Evolutionary conservation across 2,888 invertebrate genomes (phyloP).

Genomic region (Leptinotarsa juncta): DNA sequence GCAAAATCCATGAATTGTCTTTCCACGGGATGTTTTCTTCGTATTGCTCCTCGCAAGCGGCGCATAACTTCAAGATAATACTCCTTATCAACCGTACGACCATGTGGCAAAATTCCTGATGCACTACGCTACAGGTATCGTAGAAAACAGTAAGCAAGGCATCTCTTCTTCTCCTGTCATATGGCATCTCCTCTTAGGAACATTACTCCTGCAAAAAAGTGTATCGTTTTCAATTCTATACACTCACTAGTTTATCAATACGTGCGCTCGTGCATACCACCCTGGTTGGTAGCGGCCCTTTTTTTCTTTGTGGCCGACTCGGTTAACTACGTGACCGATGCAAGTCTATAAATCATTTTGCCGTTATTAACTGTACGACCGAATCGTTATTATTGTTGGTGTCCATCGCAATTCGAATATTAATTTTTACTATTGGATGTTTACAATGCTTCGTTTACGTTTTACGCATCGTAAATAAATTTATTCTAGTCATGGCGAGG

Average conservation of each 20-base stretch:
- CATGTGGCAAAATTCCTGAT: no score
- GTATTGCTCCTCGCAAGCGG: no score
- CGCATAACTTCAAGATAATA: no score
- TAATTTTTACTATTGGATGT: slow-evolving; percentile 24
- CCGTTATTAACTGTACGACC: slow-evolving; percentile 27
- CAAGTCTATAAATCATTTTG: slow-evolving; percentile 9
- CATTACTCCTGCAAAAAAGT: no score
- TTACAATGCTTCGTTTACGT: slow-evolving; percentile 14
- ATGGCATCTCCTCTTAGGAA: no score
- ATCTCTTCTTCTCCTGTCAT: no score
- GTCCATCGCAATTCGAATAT: slow-evolving; percentile 26
- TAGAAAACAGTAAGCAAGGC: no score
- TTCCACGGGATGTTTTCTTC: no score
- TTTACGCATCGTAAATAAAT: slow-evolving; percentile 13
- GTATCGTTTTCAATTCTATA: no score
- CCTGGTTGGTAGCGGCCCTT: neutral
- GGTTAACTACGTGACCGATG: neutral
- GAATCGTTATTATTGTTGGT: slow-evolving; percentile 22
- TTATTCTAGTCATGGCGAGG: neutral
- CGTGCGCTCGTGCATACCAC: neutral
- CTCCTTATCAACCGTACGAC: no score
- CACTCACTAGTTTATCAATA: neutral
- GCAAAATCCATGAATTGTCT: no score
- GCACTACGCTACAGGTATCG: no score
- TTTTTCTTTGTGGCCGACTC: neutral